Evolutionary conservation across 2,888 invertebrate genomes (phyloP).

Genomic region (Tillus elongatus): DNA sequence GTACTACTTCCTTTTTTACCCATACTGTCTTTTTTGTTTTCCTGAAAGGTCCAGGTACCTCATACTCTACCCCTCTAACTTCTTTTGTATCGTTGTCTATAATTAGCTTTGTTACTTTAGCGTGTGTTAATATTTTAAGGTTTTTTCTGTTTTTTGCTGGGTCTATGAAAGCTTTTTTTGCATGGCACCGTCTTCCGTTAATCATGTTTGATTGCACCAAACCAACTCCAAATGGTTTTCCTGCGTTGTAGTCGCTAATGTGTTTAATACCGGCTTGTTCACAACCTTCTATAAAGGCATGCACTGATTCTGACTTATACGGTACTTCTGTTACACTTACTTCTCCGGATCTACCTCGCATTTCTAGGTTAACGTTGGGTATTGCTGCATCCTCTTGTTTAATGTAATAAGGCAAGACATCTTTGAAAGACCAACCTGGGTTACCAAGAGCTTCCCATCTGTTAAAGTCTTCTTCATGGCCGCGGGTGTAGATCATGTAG

Average conservation of each 20-base stretch:
- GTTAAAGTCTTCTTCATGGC: constrained; percentile 18
- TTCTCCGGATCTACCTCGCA: constrained; percentile 54
- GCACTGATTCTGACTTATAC: constrained; percentile 41
- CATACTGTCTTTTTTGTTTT: too few species aligned
- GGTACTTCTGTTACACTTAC: constrained; percentile 39
- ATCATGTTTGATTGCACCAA: constrained; percentile 54
- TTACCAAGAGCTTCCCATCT: constrained; percentile 22
- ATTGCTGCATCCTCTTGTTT: constrained; percentile 50
- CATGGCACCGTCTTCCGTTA: constrained; percentile 55
- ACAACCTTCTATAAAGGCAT: constrained; percentile 54
- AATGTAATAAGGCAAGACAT: constrained; percentile 50
- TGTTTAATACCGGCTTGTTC: constrained; percentile 56
- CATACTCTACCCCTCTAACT: constrained; percentile 58
- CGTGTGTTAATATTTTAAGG: constrained; percentile 54
- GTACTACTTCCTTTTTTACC: background rate
- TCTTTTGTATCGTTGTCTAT: constrained; percentile 53
- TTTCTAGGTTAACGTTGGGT: constrained; percentile 37
- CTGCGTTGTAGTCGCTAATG: constrained; percentile 60
- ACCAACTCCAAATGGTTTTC: constrained; percentile 51
- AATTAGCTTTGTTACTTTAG: constrained; percentile 56
- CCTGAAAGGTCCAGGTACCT: too few species aligned
- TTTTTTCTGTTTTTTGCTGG: constrained; percentile 53
- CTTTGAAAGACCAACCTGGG: constrained; percentile 47
- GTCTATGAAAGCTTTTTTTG: constrained; percentile 56
- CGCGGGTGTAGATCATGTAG: constrained; percentile 14